Percentiles rank a stretch among this genome's conserved stretches.
These are phyloP conservation scores for Drosophila rellima DNA, from an alignment of 2,888 invertebrate genomes.

Conservation along the genomic window DNA sequence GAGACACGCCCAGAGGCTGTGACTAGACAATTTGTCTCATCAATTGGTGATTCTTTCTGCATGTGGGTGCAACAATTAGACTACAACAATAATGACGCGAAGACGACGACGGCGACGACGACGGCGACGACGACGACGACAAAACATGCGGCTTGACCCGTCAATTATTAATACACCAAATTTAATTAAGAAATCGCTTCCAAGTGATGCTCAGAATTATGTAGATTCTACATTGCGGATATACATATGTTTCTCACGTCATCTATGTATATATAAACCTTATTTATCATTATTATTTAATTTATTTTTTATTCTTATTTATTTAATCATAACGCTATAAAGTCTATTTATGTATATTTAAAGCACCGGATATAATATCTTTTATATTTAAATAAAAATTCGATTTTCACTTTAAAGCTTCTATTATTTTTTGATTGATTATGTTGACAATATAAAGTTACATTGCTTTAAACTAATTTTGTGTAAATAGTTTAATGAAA, in stretches of 20 bases:
- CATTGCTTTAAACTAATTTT: slow-evolving; percentile 2
- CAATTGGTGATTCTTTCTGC: slow-evolving; percentile 60
- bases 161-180: slow-evolving; percentile 21
- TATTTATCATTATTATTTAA: too few relatives aligned
- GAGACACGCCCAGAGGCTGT: slow-evolving; percentile 8
- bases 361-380: too few relatives aligned
- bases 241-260: too few relatives aligned
- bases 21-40: slow-evolving; percentile 29
- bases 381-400: neutral
- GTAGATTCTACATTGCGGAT: slow-evolving; percentile 1
- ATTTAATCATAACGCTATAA: too few relatives aligned
- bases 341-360: too few relatives aligned
- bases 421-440: neutral
- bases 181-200: slow-evolving; percentile 38
- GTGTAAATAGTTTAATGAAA: slow-evolving; percentile 7
- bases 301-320: too few relatives aligned
- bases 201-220: slow-evolving; percentile 8
- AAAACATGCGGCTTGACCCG: slow-evolving; percentile 40
- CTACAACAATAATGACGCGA: slow-evolving; percentile 5
- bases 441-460: slow-evolving; percentile 15
- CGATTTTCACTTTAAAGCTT: neutral
- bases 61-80: slow-evolving; percentile 66
- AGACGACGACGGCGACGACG: neutral
- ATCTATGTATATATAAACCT: too few relatives aligned
- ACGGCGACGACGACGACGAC: neutral